Conservation (phyloP, 2,113 vertebrate genomes). For the human (Homo sapiens) region GRCh38 chr1:211276501-211277000, state of each 20-base stretch:
- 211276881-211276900: too few species aligned
- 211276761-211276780: conserved; percentile 39
- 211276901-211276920: too few species aligned
- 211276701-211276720: conserved; percentile 55
- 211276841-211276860: too few species aligned
- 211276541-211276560: background rate
- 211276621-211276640: conserved; percentile 40
- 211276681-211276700: background rate
- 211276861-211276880: too few species aligned
- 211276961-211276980: too few species aligned
- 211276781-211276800: background rate
- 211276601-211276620: background rate
- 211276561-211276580: background rate
- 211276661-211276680: background rate
- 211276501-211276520: conserved; percentile 26
- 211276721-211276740: conserved; percentile 25
- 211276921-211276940: too few species aligned
- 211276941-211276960: too few species aligned
- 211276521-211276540: conserved; percentile 12
- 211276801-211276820: background rate
- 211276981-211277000: too few species aligned
- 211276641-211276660: background rate
- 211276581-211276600: background rate
- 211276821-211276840: too few species aligned
- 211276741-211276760: conserved; percentile 41